These are phyloP conservation scores for Diadophis punctatus DNA, from an alignment of 2,113 vertebrate species.

Conservation along the genomic window DNA sequence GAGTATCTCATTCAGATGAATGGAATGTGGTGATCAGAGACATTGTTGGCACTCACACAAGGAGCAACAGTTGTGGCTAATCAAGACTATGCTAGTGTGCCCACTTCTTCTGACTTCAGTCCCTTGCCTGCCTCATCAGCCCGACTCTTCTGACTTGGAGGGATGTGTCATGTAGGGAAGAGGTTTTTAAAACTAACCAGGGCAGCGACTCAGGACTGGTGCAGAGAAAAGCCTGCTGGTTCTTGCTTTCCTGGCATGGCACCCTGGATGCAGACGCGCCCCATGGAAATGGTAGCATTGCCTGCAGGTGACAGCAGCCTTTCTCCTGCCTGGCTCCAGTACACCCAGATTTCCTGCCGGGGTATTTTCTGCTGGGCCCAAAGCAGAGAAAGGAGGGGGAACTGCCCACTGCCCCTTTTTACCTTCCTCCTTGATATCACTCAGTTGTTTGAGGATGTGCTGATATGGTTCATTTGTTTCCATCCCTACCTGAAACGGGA, in stretches of 20 bases:
- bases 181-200: neutral
- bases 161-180: neutral
- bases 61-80: neutral
- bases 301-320: neutral
- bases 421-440: conserved; percentile 62
- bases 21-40: neutral
- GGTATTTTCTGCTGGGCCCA: neutral
- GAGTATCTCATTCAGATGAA: too few species aligned
- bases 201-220: neutral
- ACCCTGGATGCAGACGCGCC: neutral
- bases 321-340: neutral
- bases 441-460: conserved; percentile 61
- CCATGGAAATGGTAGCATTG: neutral
- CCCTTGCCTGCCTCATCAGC: neutral
- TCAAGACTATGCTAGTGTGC: neutral
- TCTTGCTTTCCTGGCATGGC: neutral
- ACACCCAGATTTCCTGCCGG: neutral
- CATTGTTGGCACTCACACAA: neutral
- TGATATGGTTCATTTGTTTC: conserved; percentile 67
- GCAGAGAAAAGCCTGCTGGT: neutral
- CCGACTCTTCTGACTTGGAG: neutral
- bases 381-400: neutral
- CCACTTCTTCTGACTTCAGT: neutral
- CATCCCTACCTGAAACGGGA: conserved; percentile 64
- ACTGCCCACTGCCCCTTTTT: conserved; percentile 1